Conservation (phyloP, 1,140 invertebrate species). For the Arctopsyche grandis region DNA sequence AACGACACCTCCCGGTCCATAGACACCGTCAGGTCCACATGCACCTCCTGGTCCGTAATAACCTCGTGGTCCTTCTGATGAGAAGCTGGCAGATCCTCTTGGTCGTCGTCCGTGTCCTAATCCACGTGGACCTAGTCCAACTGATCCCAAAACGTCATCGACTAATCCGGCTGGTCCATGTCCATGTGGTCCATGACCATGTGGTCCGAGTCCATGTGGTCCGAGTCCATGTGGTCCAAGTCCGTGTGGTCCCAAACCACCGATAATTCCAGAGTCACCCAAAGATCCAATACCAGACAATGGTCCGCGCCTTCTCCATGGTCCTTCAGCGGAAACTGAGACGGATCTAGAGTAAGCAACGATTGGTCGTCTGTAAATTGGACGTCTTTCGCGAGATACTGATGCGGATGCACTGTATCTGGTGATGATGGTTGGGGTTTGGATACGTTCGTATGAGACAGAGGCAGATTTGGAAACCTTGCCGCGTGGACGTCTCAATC, state of each 20-base stretch:
- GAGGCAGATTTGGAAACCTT: background rate
- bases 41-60: background rate
- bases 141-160: background rate
- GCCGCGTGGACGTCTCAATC: constrained; percentile 23
- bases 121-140: constrained; percentile 3
- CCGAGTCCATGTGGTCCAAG: background rate
- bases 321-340: background rate
- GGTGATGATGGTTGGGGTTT: background rate
- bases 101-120: background rate
- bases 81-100: constrained; percentile 15
- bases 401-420: background rate
- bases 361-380: background rate
- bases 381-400: background rate
- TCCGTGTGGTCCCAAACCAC: background rate
- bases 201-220: background rate
- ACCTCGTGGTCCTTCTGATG: constrained; percentile 8
- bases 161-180: background rate
- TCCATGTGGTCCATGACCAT: background rate
- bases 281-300: background rate
- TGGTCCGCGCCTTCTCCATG: background rate
- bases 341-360: background rate
- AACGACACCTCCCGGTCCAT: background rate
- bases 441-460: background rate
- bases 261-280: constrained; percentile 4
- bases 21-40: background rate